Base-by-base conservation (phyloP, 2,113 vertebrate genomes). In the Perognathus longimembris region DNA sequence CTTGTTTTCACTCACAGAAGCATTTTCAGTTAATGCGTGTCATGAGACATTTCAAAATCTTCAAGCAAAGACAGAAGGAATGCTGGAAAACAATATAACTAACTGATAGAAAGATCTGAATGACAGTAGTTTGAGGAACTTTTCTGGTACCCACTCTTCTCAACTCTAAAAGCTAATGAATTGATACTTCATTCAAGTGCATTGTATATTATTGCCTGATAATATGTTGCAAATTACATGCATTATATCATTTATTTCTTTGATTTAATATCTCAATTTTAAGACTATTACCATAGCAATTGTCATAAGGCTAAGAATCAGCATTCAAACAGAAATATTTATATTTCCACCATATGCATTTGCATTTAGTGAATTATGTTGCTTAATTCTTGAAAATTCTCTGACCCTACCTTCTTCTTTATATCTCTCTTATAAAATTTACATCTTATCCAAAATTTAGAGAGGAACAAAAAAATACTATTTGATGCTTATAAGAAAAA, bases 121-220 rank as follows among this genome's bases (percentile, higher is more conserved):
- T 59, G 73, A 83, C 70, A 81, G 18, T 69, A 77, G 57, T 36
- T 59, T 76, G 36, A 6, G 28, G 24, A 57, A 59, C 85, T 88
- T 88, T 88, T 24, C 45, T 80, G 94, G 94, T 30, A 38, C 22
- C 30, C 8, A n/a, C 30, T 70, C 38, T 89, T 14, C 6, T 77
- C 63, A 93, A 84, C 59, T 73, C 71, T 42, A 85, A 66, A 94
- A 81, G 26, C 9, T 85, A 30, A 87, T 78, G 17, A 81, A 73
- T 9, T 6, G 20, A 59, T 78, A 63, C 36, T 32, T 85, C 50
- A 61, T 38, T 9, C 14, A 59, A 93, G 64, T 22, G 1, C 5
- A 54, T 76, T 61, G 61, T 1, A 50, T 38, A 86, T 18, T 28
- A 57, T 69, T 61, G 91, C 59, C 24, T 64, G 63, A 11, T 32